Conservation (phyloP, 2,797 vertebrate genomes). For the Leptodactylus fallax region DNA sequence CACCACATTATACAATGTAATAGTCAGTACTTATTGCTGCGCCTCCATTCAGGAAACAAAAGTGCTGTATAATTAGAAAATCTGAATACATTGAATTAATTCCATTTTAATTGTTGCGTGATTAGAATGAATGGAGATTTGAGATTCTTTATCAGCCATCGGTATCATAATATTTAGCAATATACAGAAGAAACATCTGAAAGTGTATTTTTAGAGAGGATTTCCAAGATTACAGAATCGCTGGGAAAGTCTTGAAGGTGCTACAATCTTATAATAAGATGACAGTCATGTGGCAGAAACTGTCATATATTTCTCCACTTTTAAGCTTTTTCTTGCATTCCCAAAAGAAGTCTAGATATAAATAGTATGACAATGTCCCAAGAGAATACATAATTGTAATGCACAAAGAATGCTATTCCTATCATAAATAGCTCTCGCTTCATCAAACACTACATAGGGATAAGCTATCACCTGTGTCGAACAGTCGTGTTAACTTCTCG, state of each 20-base stretch:
- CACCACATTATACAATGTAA: not conserved
- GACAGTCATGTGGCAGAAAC: constrained; percentile 25
- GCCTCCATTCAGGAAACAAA: not conserved
- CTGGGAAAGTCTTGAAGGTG: not conserved
- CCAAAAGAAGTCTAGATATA: not conserved
- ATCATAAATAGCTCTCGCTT: constrained; percentile 22
- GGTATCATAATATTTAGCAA: not conserved
- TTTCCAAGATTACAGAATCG: not conserved
- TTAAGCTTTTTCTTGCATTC: constrained; percentile 7
- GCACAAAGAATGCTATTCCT: not conserved
- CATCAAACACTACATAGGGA: constrained; percentile 34
- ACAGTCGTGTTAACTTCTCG: not conserved
- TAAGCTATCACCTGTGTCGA: constrained; percentile 11
- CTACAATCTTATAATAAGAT: not conserved
- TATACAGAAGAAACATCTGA: constrained; percentile 21
- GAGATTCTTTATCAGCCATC: not conserved
- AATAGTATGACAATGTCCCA: not conserved
- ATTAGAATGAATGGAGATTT: not conserved
- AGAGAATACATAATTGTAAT: constrained; percentile 26
- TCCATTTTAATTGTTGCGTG: not conserved
- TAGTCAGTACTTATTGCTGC: not conserved
- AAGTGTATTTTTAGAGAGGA: not conserved
- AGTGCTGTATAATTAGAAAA: constrained; percentile 1
- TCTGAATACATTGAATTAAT: not conserved
- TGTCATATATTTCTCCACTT: constrained; percentile 2